Base-by-base conservation (phyloP, 1,140 invertebrate species). In the Plutomurus gul region DNA sequence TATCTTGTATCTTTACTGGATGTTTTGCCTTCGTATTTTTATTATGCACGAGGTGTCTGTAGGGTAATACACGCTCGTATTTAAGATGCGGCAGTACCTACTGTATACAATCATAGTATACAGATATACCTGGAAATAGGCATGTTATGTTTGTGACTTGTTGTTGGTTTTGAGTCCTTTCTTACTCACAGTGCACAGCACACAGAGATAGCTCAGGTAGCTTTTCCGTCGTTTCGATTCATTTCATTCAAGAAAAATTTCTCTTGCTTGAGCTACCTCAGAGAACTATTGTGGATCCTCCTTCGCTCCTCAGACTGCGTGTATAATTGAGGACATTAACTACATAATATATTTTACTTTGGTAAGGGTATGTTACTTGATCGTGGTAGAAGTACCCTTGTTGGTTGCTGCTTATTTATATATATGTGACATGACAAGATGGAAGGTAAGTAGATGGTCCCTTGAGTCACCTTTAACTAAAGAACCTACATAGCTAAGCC, bases 161-260 rank as follows among this genome's bases (percentile, higher is more conserved):
- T 11, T 3, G n/a, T 16, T 49, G 30, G 30, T 65, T 16, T n/a
- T 33, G 56, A 10, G 56, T 65, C n/a, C 27, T 33, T 33, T 36
- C 13, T 65, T 27, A n/a, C n/a, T n/a, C n/a, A n/a, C n/a, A n/a
- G n/a, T n/a, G n/a, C n/a, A n/a, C n/a, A n/a, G n/a, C n/a, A n/a
- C 36, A 27, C 36, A 65, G 36, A 65, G 25, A 65, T 16, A 65
- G 30, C 16, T 27, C 56, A 65, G 56, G 56, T 65, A 65, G 56
- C 13, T 36, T 6, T n/a, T n/a, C n/a, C n/a, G 36, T 33, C 36
- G n/a, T 27, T 65, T 65, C 56, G 27, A 33, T 65, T 60, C 13
- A 60, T 60, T 60, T 65, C 56, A 65, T 65, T 65, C 56, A 65
- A 65, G 56, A 65, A 65, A 65, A 65, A 30, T 65, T 65, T 65